A percentile compares a stretch with the other conserved stretches of the same genome.
phyloP scores from a whole-genome alignment of 2,797 vertebrate species.

The Staurois parvus region DNA sequence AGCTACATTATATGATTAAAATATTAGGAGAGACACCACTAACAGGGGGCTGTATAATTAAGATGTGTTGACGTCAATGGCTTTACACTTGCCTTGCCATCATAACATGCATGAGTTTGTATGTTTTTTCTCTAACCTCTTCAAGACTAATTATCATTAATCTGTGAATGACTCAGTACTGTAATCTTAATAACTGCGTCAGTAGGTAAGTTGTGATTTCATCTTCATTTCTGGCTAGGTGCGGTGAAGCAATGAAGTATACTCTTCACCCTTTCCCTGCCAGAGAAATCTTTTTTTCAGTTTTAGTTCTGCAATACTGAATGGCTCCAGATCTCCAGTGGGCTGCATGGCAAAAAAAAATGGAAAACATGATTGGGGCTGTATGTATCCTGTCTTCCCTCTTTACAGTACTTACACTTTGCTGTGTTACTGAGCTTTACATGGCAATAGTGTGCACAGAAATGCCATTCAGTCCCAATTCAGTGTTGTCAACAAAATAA shows the following conservation, averaged over 20 bases:
- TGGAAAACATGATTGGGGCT: no score
- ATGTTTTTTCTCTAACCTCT: not conserved
- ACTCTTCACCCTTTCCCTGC: slow-evolving; percentile 13
- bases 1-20: slow-evolving; percentile 47
- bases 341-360: not conserved
- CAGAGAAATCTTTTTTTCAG: not conserved
- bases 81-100: not conserved
- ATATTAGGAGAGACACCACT: slow-evolving; percentile 10
- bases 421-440: no score
- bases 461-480: no score
- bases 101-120: slow-evolving; percentile 8
- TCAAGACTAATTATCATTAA: slow-evolving; percentile 49
- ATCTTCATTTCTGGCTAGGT: slow-evolving; percentile 33
- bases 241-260: slow-evolving; percentile 14
- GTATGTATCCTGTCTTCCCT: no score
- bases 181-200: slow-evolving; percentile 47
- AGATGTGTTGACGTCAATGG: slow-evolving; percentile 35
- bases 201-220: slow-evolving; percentile 38
- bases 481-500: no score
- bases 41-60: slow-evolving; percentile 36
- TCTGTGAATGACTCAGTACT: slow-evolving; percentile 45
- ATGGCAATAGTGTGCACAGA: no score
- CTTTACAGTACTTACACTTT: no score
- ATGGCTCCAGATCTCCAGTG: not conserved
- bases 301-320: not conserved